Conservation (phyloP, 1,140 invertebrate genomes). For the Musca domestica region DNA sequence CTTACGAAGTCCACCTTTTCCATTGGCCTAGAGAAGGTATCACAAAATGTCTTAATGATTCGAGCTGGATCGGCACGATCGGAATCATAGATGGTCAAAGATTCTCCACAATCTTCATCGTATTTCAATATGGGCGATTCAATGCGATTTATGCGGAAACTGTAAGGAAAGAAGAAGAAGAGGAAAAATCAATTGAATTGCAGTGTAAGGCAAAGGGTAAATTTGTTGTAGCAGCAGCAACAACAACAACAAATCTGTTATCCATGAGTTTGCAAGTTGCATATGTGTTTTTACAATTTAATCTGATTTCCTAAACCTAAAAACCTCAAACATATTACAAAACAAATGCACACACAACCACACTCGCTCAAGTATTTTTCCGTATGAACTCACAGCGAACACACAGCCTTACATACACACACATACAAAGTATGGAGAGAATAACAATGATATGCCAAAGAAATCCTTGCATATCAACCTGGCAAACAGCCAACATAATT, state of each 20-base stretch:
- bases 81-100: conserved; percentile 82
- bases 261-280: too few species aligned
- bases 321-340: too few species aligned
- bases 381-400: too few species aligned
- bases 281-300: too few species aligned
- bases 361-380: too few species aligned
- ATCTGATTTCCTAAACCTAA: not conserved
- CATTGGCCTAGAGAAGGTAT: conserved; percentile 86
- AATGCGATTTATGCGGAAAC: conserved; percentile 84
- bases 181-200: not conserved
- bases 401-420: too few species aligned
- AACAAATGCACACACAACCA: too few species aligned
- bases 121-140: conserved; percentile 82
- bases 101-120: conserved; percentile 85
- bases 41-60: conserved; percentile 89
- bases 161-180: conserved; percentile 44
- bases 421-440: not conserved
- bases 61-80: conserved; percentile 79
- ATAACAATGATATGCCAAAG: not conserved
- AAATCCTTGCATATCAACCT: conserved; percentile 3
- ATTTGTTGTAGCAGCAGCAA: not conserved
- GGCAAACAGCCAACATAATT: conserved; percentile 10
- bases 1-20: conserved; percentile 90
- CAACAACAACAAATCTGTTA: not conserved
- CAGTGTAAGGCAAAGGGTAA: not conserved